Conservation (phyloP, 92 coral and sea anemone species). For the Epizoanthus rinbou region DNA sequence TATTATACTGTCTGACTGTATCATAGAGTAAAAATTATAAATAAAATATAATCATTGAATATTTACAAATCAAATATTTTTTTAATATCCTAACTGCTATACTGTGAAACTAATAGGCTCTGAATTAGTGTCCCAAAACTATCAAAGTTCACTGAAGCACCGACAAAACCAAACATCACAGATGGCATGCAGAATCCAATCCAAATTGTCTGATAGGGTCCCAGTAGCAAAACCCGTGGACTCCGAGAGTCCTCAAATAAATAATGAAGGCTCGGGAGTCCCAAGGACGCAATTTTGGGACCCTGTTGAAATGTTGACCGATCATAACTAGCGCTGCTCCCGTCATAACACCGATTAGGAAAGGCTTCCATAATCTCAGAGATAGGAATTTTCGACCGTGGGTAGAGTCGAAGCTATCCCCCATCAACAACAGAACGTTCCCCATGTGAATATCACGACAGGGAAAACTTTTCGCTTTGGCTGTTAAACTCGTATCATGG, state of each 20-base stretch:
- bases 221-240: not conserved
- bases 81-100: too few relatives aligned
- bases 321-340: constrained; percentile 33
- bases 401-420: not conserved
- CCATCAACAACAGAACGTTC: not conserved
- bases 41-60: too few relatives aligned
- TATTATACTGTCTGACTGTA: too few relatives aligned
- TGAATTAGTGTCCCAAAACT: too few relatives aligned
- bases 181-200: too few relatives aligned
- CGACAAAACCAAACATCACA: too few relatives aligned
- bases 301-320: constrained; percentile 5
- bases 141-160: too few relatives aligned
- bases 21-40: too few relatives aligned
- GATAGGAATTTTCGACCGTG: not conserved
- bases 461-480: not conserved
- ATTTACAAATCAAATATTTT: too few relatives aligned
- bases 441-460: not conserved
- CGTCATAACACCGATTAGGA: constrained; percentile 12
- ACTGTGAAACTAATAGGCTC: too few relatives aligned
- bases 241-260: not conserved
- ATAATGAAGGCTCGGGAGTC: not conserved
- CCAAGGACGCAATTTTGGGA: not conserved
- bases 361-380: constrained; percentile 6
- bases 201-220: not conserved
- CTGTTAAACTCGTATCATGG: too few relatives aligned